A percentile compares a stretch with the other conserved stretches of the same genome.
These are phyloP conservation scores for Eupristina koningsbergeri DNA, from an alignment of 1,140 invertebrate genomes.

Conservation along the genomic window DNA sequence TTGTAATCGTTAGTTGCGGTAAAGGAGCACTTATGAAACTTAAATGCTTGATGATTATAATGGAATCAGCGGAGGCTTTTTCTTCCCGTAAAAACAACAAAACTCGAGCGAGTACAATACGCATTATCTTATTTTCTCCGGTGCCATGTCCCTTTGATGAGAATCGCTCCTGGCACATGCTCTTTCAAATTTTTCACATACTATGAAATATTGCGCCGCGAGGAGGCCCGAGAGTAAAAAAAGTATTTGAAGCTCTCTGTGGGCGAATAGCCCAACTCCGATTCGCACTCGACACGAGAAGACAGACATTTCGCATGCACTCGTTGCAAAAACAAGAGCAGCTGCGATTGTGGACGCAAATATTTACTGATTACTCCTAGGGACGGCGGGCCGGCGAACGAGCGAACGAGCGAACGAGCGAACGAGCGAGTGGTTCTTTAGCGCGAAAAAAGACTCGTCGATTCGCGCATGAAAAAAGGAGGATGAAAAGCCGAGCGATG, in stretches of 20 bases:
- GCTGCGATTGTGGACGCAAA: no score
- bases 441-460: neutral
- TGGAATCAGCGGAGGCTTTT: neutral
- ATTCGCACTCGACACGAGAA: no score
- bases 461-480: neutral
- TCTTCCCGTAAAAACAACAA: neutral
- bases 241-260: no score
- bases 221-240: no score
- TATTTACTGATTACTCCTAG: neutral
- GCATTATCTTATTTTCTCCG: neutral
- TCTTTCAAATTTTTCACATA: neutral
- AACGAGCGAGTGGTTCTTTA: neutral
- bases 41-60: conserved; percentile 18
- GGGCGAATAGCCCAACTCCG: no score
- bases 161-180: neutral
- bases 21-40: conserved; percentile 32
- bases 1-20: conserved; percentile 2
- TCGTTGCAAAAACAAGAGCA: no score
- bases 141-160: neutral
- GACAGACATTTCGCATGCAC: no score
- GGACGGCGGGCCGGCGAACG: neutral
- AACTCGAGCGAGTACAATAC: neutral
- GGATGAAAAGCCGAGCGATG: neutral
- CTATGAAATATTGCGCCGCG: no score
- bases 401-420: no score